These are phyloP conservation scores for Podilymbus podiceps DNA, from an alignment of 2,113 vertebrate genomes.

Conservation along the genomic window DNA sequence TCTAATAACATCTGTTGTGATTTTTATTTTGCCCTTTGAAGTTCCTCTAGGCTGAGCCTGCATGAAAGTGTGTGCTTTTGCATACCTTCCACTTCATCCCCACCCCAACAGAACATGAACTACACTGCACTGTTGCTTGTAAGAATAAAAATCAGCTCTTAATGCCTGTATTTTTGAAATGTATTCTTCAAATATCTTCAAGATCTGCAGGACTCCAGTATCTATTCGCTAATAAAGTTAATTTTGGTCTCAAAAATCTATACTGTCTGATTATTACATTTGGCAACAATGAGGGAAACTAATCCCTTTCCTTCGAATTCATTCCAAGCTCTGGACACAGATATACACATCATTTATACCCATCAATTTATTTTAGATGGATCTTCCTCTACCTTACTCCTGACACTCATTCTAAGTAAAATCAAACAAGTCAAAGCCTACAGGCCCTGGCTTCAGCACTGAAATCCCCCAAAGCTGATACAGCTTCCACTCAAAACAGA, in stretches of 20 bases:
- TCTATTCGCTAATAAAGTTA: background rate
- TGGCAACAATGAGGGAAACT: background rate
- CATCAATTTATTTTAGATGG: background rate
- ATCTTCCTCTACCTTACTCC: background rate
- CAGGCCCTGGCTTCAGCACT: background rate
- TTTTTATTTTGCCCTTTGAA: slow-evolving; percentile 3
- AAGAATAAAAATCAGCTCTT: background rate
- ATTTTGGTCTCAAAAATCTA: background rate
- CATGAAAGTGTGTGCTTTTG: background rate
- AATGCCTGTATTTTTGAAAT: background rate
- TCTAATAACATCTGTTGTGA: background rate
- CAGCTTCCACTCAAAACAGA: background rate
- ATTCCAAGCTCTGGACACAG: background rate
- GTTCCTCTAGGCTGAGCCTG: slow-evolving; percentile 20
- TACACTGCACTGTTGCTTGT: background rate
- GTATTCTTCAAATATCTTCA: background rate
- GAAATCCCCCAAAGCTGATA: background rate
- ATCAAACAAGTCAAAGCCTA: background rate
- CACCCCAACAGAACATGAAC: background rate
- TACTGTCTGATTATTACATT: background rate
- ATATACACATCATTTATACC: rapidly evolving
- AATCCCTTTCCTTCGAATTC: background rate
- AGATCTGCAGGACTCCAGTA: background rate
- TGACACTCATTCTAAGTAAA: background rate
- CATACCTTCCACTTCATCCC: background rate